Conservation (phyloP, 2,888 invertebrate species). For the Barypeithes pellucidus region DNA sequence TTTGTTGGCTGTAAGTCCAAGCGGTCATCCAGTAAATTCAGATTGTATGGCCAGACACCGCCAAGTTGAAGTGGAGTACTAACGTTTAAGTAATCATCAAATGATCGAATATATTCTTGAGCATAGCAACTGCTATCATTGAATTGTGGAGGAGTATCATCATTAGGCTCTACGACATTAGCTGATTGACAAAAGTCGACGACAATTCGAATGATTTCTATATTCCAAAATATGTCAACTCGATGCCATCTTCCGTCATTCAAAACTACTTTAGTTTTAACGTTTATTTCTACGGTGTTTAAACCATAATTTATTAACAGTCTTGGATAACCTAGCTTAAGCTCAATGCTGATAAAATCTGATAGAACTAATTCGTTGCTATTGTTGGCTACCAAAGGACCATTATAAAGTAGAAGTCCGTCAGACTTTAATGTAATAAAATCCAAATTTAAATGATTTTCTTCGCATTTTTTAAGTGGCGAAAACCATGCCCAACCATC, state of each 20-base stretch:
- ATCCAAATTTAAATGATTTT: constrained; percentile 94
- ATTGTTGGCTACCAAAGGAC: constrained; percentile 96
- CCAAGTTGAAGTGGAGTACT: constrained; percentile 96
- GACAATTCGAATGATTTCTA: constrained; percentile 92
- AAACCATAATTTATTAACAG: constrained; percentile 95
- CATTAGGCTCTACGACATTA: constrained; percentile 90
- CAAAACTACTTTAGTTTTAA: constrained; percentile 87
- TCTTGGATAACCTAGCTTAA: constrained; percentile 92
- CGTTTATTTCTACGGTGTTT: constrained; percentile 88
- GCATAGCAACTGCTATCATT: constrained; percentile 93
- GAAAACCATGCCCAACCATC: constrained; percentile 99
- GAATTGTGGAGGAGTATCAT: constrained; percentile 89
- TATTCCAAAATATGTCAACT: constrained; percentile 95
- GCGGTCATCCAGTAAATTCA: constrained; percentile 89
- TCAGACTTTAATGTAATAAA: constrained; percentile 94
- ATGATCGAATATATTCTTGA: constrained; percentile 91
- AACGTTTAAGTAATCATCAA: constrained; percentile 96
- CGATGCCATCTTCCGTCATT: constrained; percentile 99
- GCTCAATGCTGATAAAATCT: constrained; percentile 94
- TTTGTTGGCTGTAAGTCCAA: constrained; percentile 79
- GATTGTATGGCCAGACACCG: constrained; percentile 85
- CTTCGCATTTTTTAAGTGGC: constrained; percentile 95
- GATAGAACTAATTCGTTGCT: constrained; percentile 89
- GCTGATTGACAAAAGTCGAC: constrained; percentile 95
- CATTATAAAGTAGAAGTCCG: constrained; percentile 95